phyloP scores from a whole-genome alignment of 2,888 invertebrate species.

The Agelastica alni region DNA sequence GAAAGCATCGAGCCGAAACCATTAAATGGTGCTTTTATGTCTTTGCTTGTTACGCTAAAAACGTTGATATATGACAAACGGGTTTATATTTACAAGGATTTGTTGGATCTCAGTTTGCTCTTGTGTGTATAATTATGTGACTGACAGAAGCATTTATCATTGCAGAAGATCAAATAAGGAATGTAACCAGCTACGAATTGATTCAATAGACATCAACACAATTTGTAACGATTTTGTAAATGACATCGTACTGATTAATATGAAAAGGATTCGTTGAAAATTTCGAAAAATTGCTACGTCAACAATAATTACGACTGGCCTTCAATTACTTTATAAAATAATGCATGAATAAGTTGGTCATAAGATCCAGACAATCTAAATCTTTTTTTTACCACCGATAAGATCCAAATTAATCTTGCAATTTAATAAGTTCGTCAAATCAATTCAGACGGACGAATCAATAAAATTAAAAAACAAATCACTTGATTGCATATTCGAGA shows the following conservation, averaged over 20 bases:
- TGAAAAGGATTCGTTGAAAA: too few species aligned
- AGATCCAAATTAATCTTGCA: too few species aligned
- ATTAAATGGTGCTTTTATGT: constrained; percentile 49
- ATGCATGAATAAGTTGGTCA: too few species aligned
- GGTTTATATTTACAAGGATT: constrained; percentile 42
- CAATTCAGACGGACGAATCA: too few species aligned
- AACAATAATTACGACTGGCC: too few species aligned
- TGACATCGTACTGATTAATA: background rate
- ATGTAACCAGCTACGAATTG: constrained; percentile 19
- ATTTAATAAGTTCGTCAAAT: too few species aligned
- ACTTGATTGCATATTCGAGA: too few species aligned
- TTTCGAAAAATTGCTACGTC: too few species aligned
- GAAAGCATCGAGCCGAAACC: constrained; percentile 33
- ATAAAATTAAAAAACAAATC: too few species aligned
- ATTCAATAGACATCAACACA: constrained; percentile 19
- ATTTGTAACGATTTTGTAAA: constrained; percentile 22
- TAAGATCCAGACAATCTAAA: too few species aligned
- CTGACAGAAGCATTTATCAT: constrained; percentile 32
- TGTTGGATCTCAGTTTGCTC: constrained; percentile 35
- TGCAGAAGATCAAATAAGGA: constrained; percentile 25
- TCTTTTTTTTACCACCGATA: too few species aligned
- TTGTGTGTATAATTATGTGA: constrained; percentile 31
- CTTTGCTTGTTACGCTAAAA: constrained; percentile 46
- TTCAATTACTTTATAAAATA: too few species aligned
- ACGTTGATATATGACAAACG: constrained; percentile 51